These are phyloP conservation scores for Astreopora myriophthalma DNA, from an alignment of 64 coral and sea anemone species.

Conservation along the genomic window DNA sequence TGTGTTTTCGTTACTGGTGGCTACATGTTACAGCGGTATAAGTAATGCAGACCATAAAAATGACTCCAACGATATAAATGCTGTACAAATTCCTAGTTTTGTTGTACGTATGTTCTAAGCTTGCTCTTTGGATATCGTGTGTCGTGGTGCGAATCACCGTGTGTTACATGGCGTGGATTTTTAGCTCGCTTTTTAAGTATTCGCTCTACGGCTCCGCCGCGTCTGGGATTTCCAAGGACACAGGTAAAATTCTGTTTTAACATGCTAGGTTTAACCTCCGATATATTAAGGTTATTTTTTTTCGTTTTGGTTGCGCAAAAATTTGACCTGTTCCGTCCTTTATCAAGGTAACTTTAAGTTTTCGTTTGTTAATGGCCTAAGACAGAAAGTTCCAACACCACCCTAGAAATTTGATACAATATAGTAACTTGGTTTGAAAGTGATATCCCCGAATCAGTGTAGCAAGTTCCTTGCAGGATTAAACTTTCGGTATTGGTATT, in stretches of 20 bases:
- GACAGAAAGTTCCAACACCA: too few relatives aligned
- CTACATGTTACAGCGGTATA: not conserved
- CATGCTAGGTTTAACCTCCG: not conserved
- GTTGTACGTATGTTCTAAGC: not conserved
- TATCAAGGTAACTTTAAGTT: too few relatives aligned
- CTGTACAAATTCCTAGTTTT: constrained; percentile 25
- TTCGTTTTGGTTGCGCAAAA: not conserved
- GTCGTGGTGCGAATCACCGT: not conserved
- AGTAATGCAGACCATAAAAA: not conserved
- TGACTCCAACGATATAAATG: not conserved
- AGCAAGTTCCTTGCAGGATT: too few relatives aligned
- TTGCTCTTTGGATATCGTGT: not conserved
- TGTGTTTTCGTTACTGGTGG: not conserved
- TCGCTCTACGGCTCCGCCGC: not conserved
- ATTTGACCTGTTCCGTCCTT: not conserved
- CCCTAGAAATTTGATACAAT: too few relatives aligned
- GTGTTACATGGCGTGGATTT: not conserved
- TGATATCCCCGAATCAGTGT: too few relatives aligned
- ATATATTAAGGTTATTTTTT: not conserved
- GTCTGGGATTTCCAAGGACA: not conserved
- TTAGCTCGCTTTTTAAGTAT: constrained; percentile 7
- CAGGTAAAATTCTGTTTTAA: not conserved
- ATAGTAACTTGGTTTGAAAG: too few relatives aligned
- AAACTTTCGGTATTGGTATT: too few relatives aligned
- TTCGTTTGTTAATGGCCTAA: too few relatives aligned